Base-by-base conservation (phyloP, 30 jellyfish, hydroid and myxozoan genomes). In the Aurelia sp. region DNA sequence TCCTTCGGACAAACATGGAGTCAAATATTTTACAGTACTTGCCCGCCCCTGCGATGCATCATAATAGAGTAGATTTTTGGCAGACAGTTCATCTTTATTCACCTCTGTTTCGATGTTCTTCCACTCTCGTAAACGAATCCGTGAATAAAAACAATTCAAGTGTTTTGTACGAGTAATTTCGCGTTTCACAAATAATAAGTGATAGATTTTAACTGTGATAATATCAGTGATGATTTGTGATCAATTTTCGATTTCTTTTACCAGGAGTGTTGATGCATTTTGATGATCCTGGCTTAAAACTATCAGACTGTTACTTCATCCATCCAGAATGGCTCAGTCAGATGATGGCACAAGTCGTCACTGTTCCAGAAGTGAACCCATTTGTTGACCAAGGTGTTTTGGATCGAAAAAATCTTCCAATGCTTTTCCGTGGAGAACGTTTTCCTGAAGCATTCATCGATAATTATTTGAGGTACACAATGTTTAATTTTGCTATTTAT, bases 281-380 rank as follows among this genome's bases (percentile, higher is more conserved):
- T 57, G 88, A 84, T 18, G 98, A 93, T 66, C 90, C 90, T 0
- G 57, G 72, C 21, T 47, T 72, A 62, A 79, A 78, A 58, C 57
- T 93, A 27, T 71, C 87, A 13, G 90, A 88, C 63, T 81, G 86
- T 27, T 87, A 78, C 65, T 93, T 93, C 82, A 93, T 93, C 76
- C 89, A 93, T 73, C 98, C 98, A 8, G 95, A 93, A 75, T 93
- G 98, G 98, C 86, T 93, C 30, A 88, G 97, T 67, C 96, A 93
- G 58, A 93, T 93, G 97, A 75, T 93, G 97, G 98, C 98, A 37
- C 92, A 79, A 50, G 93, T 93, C 15, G 97, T 93, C 84, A 93
- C 97, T 61, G 92, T 89, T 37, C 71, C 68, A 41, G 91, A 93
- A 50, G 85, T 87, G 62, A 87, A 93, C 66, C 97, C 97, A 9